Base-by-base conservation (phyloP, 2,797 vertebrate genomes). In the Heliangelus exortis region DNA sequence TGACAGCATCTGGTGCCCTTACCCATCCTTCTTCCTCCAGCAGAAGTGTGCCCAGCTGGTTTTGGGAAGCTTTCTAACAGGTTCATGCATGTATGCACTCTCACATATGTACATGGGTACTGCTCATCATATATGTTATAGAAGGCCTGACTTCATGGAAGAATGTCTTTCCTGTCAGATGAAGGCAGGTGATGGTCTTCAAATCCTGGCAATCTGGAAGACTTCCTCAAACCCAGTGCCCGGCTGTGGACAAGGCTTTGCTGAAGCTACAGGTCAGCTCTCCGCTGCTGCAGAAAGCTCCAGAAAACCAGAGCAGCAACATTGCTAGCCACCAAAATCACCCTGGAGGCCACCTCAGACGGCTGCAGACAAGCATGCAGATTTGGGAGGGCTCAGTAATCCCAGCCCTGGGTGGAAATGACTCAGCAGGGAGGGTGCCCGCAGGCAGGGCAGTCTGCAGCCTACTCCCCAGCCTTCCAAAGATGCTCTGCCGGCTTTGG, bases 341-440 rank as follows among this genome's bases (percentile, higher is more conserved):
- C 67, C 25, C 25, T 39, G 59, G 58, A 71, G 25, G 9, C 21
- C 53, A 48, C 6, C 22, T 88, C 62, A 61, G 25, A 58, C 57
- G 41, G 25, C 28, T 90, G 28, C 4, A 0, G 57, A 33, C 17
- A 65, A 36, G 20, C 0, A 0, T 4, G 4, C 22, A 28, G 8
- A 63, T 18, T 12, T 20, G 26, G 23, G 26, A 75, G 54, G n/a
- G 29, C 22, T 53, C 65, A 84, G 62, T 25, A 84, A 47, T 12
- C 9, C 22, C 43, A 47, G 2, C 12, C 2, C 0, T 5, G 21
- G 7, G 15, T 68, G 71, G 31, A 50, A 71, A 63, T 14, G 31
- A 65, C 17, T 41, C 19, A 76, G 29, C 1, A 0, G 21, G 28
- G 12, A 48, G 45, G 9, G 15, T 33, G 10, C 16, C 29, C 29